A percentile compares a stretch with the other conserved stretches of the same genome.
phyloP scores from a whole-genome alignment of 1,140 invertebrate genomes.

The Battus philenor region DNA sequence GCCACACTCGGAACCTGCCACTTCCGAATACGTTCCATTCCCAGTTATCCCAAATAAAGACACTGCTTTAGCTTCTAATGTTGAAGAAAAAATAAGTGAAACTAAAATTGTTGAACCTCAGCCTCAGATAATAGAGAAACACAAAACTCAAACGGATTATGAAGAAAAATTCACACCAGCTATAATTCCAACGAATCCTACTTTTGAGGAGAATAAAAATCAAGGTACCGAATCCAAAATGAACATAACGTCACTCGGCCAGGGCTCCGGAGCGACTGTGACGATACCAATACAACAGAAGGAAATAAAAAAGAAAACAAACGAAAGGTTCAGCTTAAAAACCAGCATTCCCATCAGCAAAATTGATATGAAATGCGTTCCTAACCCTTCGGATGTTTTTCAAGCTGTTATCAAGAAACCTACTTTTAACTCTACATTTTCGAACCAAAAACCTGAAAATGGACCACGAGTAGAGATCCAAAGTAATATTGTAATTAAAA shows the following conservation, averaged over 20 bases:
- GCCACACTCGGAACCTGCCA: slow-evolving; percentile 19
- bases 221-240: slow-evolving; percentile 36
- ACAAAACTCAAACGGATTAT: slow-evolving; percentile 48
- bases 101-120: slow-evolving; percentile 11
- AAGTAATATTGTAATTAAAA: slow-evolving; percentile 60
- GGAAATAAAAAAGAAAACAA: slow-evolving; percentile 46
- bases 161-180: slow-evolving; percentile 56
- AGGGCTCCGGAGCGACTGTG: slow-evolving; percentile 37
- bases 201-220: slow-evolving; percentile 23
- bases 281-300: slow-evolving; percentile 36
- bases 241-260: slow-evolving; percentile 38
- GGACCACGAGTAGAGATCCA: slow-evolving; percentile 56
- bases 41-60: slow-evolving; percentile 20
- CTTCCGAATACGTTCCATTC: slow-evolving; percentile 22
- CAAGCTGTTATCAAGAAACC: slow-evolving; percentile 38
- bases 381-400: slow-evolving; percentile 43
- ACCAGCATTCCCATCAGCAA: slow-evolving; percentile 71
- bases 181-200: slow-evolving; percentile 34
- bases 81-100: slow-evolving; percentile 23
- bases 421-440: slow-evolving; percentile 36
- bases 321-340: slow-evolving; percentile 65
- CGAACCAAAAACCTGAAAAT: slow-evolving; percentile 28
- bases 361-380: slow-evolving; percentile 66
- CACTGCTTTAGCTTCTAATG: slow-evolving; percentile 16
- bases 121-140: slow-evolving; percentile 14